Conservation (phyloP, 2,797 vertebrate genomes). For the Silurus aristotelis region DNA sequence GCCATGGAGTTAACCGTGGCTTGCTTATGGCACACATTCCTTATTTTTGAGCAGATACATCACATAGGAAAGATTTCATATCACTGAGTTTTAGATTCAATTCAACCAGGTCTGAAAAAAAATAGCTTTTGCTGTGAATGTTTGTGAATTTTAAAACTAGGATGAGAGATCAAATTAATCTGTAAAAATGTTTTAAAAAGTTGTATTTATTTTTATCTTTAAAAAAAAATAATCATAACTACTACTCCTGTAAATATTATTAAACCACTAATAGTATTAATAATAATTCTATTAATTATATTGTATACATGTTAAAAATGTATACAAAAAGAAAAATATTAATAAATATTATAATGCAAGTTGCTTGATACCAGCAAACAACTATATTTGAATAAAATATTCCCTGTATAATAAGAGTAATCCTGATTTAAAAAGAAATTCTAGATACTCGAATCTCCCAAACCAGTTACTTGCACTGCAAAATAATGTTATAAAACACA, state of each 20-base stretch:
- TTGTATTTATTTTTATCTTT: too few species aligned
- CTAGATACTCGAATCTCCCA: background rate
- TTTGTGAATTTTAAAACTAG: background rate
- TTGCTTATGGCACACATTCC: slow-evolving; percentile 52
- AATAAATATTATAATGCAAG: background rate
- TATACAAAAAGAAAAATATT: background rate
- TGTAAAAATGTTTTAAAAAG: too few species aligned
- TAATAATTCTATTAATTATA: too few species aligned
- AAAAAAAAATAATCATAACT: too few species aligned
- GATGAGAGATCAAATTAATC: background rate
- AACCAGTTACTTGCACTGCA: background rate
- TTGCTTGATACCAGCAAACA: background rate
- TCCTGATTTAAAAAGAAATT: background rate
- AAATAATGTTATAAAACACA: background rate
- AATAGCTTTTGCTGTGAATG: too few species aligned
- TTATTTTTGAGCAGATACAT: slow-evolving; percentile 52
- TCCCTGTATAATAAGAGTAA: background rate
- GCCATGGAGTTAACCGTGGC: slow-evolving; percentile 51
- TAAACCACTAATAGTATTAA: too few species aligned
- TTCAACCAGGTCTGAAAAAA: background rate
- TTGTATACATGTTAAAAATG: background rate
- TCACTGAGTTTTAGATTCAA: slow-evolving; percentile 26
- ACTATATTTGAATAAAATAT: background rate
- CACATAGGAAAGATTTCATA: slow-evolving; percentile 50
- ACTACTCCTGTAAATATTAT: too few species aligned